phyloP scores from a whole-genome alignment of 2,797 vertebrate genomes.

The Euthynnus affinis region DNA sequence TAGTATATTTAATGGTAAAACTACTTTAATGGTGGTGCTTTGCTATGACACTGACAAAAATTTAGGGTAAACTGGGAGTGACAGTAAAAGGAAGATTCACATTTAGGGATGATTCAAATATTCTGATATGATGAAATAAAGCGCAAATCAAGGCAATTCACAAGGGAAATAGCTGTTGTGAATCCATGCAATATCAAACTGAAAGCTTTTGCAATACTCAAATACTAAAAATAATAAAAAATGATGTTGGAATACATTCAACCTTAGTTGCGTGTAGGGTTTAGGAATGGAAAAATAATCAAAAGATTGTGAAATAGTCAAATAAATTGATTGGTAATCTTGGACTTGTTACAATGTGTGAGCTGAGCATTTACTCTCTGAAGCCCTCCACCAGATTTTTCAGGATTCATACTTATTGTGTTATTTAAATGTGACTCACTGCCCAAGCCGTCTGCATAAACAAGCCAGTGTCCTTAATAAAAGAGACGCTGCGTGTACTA shows the following conservation, averaged over 20 bases:
- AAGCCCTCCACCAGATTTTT: constrained; percentile 1
- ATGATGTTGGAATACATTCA: not conserved
- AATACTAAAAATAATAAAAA: not conserved
- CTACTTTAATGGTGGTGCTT: not conserved
- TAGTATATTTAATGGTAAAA: constrained; percentile 1
- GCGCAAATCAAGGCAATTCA: constrained; percentile 4
- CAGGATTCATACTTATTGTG: constrained; percentile 4
- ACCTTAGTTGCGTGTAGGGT: not conserved
- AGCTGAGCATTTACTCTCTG: constrained; percentile 1
- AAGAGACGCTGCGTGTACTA: constrained; percentile 3
- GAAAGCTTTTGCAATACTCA: not conserved
- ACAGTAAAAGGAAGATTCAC: constrained; percentile 3
- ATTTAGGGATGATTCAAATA: constrained; percentile 1
- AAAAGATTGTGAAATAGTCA: constrained; percentile 14
- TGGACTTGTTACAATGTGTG: not conserved
- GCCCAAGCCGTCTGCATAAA: constrained; percentile 16
- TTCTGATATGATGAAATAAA: constrained; percentile 29
- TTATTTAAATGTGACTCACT: constrained; percentile 22
- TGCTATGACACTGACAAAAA: not conserved
- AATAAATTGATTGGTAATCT: constrained; percentile 4
- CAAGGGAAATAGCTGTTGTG: not conserved
- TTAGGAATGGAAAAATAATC: constrained; percentile 18
- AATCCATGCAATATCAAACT: constrained; percentile 3
- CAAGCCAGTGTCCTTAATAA: constrained; percentile 8
- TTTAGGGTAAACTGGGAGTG: constrained; percentile 16